Base-by-base conservation (phyloP, 2,113 vertebrate species). In the Rhea pennata region DNA sequence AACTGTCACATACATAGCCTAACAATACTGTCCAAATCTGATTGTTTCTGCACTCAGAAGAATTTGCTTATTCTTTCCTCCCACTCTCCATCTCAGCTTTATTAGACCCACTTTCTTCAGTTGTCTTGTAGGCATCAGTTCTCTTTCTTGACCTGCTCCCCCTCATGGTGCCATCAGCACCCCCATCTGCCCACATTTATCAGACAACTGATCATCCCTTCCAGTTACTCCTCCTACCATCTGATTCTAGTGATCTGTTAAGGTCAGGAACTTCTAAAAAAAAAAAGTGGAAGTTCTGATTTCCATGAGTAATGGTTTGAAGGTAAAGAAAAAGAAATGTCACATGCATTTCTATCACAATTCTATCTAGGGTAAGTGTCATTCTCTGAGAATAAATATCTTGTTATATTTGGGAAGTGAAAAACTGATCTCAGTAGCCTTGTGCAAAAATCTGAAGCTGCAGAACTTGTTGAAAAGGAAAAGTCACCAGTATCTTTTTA, bases 261-360 rank as follows among this genome's bases (percentile, higher is more conserved):
- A 89, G 74, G 39, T 67, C 93, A 84, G 31, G 19, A 79, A 89
- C 36, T 94, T 91, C 24, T 51, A 26, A 2, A 22, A 89, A 65
- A 89, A 65, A 90, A 75, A 92, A 79, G 58, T 12, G 69, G 61
- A 90, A 94, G 46, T 54, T 31, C 27, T 5, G 22, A 65, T 82
- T 73, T 91, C 92, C 86, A 76, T 29, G 78, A 82, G 27, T 15
- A 79, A 50, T 71, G 54, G 36, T 66, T 66, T 83, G 58, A 96
- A 91, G 78, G 87, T 91, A 83, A 3, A 83, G 31, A 40, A 64
- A 79, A 96, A 96, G 39, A 77, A 85, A 89, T 36, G 36, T 93
- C 94, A 96, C 81, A 74, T 92, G 92, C 33, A 54, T 76, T 31
- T 80, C 74, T 79, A 94, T 73, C 87, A 91, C 71, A 94, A 66